phyloP scores from a whole-genome alignment of 2,797 vertebrate genomes.

The Momotus momota region DNA sequence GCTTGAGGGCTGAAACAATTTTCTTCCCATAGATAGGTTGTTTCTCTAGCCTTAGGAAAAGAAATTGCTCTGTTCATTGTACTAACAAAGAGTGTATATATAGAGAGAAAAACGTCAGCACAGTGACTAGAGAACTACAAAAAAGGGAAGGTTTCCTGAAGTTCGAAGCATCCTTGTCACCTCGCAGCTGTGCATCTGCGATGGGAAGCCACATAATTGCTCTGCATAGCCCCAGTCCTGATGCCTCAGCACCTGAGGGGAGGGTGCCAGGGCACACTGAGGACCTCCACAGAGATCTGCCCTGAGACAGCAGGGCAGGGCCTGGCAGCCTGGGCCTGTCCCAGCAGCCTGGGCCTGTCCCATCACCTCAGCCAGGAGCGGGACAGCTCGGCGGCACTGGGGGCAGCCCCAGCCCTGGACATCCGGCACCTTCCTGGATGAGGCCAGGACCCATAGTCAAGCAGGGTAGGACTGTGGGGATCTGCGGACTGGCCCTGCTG shows the following conservation, averaged over 20 bases:
- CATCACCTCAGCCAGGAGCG: fast-evolving
- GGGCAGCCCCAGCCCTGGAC: not conserved
- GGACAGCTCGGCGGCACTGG: not conserved
- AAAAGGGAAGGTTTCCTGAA: not conserved
- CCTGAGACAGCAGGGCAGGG: too few relatives aligned
- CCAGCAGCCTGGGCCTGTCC: too few relatives aligned
- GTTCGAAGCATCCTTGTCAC: not conserved
- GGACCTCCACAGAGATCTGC: not conserved
- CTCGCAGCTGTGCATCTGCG: not conserved
- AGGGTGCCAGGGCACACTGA: not conserved
- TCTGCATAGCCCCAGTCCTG: too few relatives aligned
- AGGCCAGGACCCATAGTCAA: fast-evolving
- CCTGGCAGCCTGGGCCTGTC: fast-evolving
- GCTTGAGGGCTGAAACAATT: not conserved
- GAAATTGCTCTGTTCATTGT: not conserved
- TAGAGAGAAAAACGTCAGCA: not conserved
- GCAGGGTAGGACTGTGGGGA: not conserved
- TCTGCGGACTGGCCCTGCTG: too few relatives aligned
- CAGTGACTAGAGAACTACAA: not conserved
- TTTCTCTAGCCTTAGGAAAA: not conserved
- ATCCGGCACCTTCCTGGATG: fast-evolving
- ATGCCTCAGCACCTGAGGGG: not conserved
- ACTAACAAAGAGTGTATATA: fast-evolving
- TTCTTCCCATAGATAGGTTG: not conserved
- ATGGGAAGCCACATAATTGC: not conserved